These are phyloP conservation scores for Ypsolopha sequella DNA, from an alignment of 2,888 invertebrate species.

Conservation along the genomic window DNA sequence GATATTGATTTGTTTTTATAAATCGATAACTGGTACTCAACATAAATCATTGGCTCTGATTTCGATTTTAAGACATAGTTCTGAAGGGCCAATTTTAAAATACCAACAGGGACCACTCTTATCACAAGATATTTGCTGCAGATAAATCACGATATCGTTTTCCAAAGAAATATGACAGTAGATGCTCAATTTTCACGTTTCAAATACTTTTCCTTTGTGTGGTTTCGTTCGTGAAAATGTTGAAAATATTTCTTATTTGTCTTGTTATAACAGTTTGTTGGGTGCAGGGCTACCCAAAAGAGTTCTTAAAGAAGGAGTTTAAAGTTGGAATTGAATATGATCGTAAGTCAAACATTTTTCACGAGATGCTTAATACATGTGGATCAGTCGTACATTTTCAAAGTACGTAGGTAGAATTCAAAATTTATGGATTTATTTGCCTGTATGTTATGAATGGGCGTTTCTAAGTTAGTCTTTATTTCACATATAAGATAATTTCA, in stretches of 20 bases:
- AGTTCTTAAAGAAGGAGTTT: slow-evolving; percentile 36
- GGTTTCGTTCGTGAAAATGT: slow-evolving; percentile 6
- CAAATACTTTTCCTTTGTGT: neutral
- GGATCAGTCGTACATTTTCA: no score
- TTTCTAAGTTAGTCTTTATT: no score
- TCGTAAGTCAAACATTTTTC: slow-evolving; percentile 25
- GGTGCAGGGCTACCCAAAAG: slow-evolving; percentile 21
- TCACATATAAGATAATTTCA: no score
- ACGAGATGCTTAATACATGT: no score
- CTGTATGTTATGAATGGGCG: no score
- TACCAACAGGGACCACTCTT: neutral
- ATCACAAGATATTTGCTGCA: neutral
- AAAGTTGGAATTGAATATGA: slow-evolving; percentile 58
- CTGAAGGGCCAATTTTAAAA: neutral
- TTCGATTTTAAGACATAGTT: no score
- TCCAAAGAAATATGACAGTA: neutral
- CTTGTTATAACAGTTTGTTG: slow-evolving; percentile 13
- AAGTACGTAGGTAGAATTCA: no score
- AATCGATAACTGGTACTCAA: no score
- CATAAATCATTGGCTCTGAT: no score
- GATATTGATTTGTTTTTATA: no score
- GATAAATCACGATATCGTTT: neutral
- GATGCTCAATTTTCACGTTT: neutral
- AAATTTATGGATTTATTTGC: no score
- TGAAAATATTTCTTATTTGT: slow-evolving; percentile 15